Percentiles rank a stretch among this genome's conserved stretches.
Evolutionary conservation across 2,113 vertebrate species (phyloP).

Genomic region (Phylloscopus trochilus): DNA sequence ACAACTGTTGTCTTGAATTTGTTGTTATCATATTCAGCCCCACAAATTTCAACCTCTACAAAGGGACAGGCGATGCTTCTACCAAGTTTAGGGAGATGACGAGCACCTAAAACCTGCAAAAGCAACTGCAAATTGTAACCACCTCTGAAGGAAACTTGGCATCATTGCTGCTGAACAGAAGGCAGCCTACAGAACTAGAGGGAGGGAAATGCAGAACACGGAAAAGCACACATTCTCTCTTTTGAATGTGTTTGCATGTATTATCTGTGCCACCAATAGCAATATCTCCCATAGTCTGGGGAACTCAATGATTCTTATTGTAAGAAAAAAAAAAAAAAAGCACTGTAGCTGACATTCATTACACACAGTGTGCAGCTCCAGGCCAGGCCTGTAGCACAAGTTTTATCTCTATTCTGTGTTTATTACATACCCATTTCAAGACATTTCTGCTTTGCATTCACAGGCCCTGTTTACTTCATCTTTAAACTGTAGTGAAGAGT

Average conservation of each 20-base stretch:
- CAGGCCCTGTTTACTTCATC: background rate
- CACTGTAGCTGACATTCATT: background rate
- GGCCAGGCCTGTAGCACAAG: background rate
- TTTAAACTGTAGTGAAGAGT: background rate
- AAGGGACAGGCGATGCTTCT: constrained; percentile 94
- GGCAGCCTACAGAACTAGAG: background rate
- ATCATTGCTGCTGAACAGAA: background rate
- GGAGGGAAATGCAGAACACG: background rate
- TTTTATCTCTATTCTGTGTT: background rate
- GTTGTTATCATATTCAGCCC: constrained; percentile 83
- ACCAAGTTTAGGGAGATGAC: constrained; percentile 90
- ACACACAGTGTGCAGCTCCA: background rate
- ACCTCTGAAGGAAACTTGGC: background rate
- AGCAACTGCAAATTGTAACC: background rate
- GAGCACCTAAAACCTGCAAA: constrained; percentile 88
- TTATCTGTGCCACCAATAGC: background rate
- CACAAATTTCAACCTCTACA: constrained; percentile 93
- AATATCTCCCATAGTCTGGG: background rate
- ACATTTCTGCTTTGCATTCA: background rate
- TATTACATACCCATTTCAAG: background rate
- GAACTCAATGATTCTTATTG: background rate
- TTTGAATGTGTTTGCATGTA: background rate
- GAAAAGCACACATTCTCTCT: background rate
- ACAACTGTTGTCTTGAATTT: constrained; percentile 92
- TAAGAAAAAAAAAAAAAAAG: background rate